Conservation (phyloP, 2,888 invertebrate species). For the Pseudeuparius sepicola region DNA sequence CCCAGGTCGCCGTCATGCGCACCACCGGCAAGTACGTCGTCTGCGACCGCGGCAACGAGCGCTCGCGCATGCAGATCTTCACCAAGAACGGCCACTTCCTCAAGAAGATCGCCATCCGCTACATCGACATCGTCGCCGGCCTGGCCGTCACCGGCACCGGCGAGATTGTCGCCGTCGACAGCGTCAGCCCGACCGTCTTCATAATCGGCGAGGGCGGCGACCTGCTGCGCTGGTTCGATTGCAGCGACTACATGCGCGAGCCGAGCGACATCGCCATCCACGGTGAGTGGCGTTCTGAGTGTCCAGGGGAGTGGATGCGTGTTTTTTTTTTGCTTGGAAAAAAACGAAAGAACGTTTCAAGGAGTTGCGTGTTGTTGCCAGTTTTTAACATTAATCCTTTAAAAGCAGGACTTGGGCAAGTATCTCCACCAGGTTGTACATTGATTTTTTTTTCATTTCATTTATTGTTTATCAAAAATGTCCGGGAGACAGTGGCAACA, state of each 20-base stretch:
- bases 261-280: constrained; percentile 95
- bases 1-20: constrained; percentile 83
- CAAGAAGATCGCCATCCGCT: constrained; percentile 85
- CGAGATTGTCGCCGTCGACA: constrained; percentile 93
- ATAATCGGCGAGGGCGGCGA: constrained; percentile 88
- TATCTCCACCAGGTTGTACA: no score
- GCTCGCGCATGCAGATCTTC: constrained; percentile 96
- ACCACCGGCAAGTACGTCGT: constrained; percentile 88
- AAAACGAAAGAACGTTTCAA: no score
- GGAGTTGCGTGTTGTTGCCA: no score
- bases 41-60: constrained; percentile 93
- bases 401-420: no score
- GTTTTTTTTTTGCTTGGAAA: no score
- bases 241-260: constrained; percentile 95
- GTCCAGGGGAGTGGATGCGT: no score
- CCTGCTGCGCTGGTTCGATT: constrained; percentile 92
- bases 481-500: no score
- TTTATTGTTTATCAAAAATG: no score
- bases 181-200: constrained; percentile 94
- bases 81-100: constrained; percentile 92
- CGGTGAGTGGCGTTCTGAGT: no score
- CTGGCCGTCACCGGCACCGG: constrained; percentile 87
- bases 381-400: no score
- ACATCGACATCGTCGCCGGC: constrained; percentile 88
- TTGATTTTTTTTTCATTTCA: no score